Evolutionary conservation across 2,797 vertebrate genomes (phyloP).

Genomic region (Tapera naevia): DNA sequence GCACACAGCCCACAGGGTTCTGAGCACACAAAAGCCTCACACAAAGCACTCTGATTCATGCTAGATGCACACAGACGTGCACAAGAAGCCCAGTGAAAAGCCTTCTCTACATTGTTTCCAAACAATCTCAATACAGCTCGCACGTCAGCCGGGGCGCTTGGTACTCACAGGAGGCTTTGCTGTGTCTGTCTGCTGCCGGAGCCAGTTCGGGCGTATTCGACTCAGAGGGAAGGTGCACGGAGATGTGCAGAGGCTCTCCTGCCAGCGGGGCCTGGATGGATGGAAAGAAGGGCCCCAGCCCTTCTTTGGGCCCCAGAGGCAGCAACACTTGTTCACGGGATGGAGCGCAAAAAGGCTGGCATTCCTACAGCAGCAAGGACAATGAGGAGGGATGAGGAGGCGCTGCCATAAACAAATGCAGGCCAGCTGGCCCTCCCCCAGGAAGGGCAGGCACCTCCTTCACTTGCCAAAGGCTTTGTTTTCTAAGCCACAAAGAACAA

Average conservation of each 20-base stretch:
- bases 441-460: conserved; percentile 61
- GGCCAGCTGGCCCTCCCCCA: conserved; percentile 66
- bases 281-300: background rate
- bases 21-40: background rate
- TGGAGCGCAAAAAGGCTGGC: conserved; percentile 18
- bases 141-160: background rate
- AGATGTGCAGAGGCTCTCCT: background rate
- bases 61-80: background rate
- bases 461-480: conserved; percentile 66
- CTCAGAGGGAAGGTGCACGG: background rate
- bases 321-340: conserved; percentile 45
- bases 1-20: background rate
- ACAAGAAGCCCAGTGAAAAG: background rate
- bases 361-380: conserved; percentile 61
- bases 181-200: background rate
- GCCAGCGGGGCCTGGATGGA: background rate
- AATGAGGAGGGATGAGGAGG: conserved; percentile 56
- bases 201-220: background rate
- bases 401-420: conserved; percentile 60
- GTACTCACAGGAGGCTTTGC: conserved; percentile 38
- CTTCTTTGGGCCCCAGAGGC: conserved; percentile 41
- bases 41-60: background rate
- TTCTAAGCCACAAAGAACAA: conserved; percentile 59
- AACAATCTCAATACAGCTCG: background rate
- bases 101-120: conserved; percentile 5